A percentile compares a stretch with the other conserved stretches of the same genome.
phyloP scores from a whole-genome alignment of 2,888 invertebrate species.

The Argyresthia albistria region DNA sequence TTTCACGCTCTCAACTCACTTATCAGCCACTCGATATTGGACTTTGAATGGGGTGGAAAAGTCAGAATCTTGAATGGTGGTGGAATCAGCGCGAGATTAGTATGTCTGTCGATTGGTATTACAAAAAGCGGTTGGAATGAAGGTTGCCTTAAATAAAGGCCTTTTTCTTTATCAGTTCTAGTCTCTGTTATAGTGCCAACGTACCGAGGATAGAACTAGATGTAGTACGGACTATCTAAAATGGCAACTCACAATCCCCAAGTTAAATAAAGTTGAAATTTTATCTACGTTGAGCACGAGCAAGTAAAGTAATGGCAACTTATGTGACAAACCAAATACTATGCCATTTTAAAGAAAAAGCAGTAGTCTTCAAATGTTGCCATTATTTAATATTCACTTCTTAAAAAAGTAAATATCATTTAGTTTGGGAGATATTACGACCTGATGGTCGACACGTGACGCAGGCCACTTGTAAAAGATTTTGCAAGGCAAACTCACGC shows the following conservation, averaged over 20 bases:
- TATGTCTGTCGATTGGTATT: constrained; percentile 7
- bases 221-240: neutral
- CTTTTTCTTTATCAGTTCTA: neutral
- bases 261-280: neutral
- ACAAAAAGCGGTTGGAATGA: constrained; percentile 37
- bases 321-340: no score
- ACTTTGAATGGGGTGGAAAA: neutral
- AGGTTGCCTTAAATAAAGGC: constrained; percentile 24
- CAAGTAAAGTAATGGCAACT: no score
- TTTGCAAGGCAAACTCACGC: no score
- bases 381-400: no score
- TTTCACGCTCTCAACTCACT: neutral
- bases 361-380: no score
- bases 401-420: no score
- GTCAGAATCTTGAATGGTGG: neutral
- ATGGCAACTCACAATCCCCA: neutral
- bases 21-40: neutral
- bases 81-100: neutral
- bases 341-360: no score
- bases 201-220: neutral
- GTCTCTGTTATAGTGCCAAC: neutral
- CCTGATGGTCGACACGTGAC: no score
- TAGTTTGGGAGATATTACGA: no score
- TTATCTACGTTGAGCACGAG: no score
- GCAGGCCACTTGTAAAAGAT: no score